Evolutionary conservation across 2,797 vertebrate genomes (phyloP), one percentile per base, ranked within the genome.

Genomic region (Eurystomus glaucurus): DNA sequence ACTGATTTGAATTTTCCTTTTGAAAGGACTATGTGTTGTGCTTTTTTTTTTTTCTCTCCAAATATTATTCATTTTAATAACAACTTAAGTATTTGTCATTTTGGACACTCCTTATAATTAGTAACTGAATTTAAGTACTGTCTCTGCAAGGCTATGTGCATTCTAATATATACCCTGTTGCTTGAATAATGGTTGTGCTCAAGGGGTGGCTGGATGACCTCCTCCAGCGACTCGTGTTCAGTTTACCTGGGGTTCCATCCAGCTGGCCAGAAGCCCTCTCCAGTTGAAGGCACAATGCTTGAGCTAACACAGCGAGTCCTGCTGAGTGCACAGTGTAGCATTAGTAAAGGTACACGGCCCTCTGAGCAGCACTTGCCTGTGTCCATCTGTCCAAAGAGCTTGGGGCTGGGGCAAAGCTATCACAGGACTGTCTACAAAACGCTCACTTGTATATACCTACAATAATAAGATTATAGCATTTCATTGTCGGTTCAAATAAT

Each of bases 361-460:
- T 85, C 54, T 51, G 58, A 82, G 58, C 89, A 72, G 31, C 41
- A 9, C 68, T 88, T 86, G 77, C 61, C 58, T 41, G 1, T 50
- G 76, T 81, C 95, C 84, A 18, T 72, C 84, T 95, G 89, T 89
- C 66, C 70, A 46, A n/a, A 57, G 65, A 57, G 45, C 80, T 52
- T 52, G 31, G 48, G 84, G 52, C 62, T 25, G 62, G 75, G 41
- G 52, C 45, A 91, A 31, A 78, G 15, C 69, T 48, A 2, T 31
- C 51, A 18, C 55, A 33, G 55, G 28, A 31, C n/a, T 55, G 68
- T 15, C 68, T 43, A 2, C 11, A 1, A 61, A 58, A 33, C 11
- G 2, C 50, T 55, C 19, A 11, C 23, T 64, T 50, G 19, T 6
- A 1, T n/a, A 16, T 41, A 48, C 33, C 52, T 57, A 19, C 48